A percentile compares a stretch with the other conserved stretches of the same genome.
These are phyloP conservation scores for Callithrix jacchus DNA, from an alignment of 2,113 vertebrate species.

Conservation along the genomic window DNA sequence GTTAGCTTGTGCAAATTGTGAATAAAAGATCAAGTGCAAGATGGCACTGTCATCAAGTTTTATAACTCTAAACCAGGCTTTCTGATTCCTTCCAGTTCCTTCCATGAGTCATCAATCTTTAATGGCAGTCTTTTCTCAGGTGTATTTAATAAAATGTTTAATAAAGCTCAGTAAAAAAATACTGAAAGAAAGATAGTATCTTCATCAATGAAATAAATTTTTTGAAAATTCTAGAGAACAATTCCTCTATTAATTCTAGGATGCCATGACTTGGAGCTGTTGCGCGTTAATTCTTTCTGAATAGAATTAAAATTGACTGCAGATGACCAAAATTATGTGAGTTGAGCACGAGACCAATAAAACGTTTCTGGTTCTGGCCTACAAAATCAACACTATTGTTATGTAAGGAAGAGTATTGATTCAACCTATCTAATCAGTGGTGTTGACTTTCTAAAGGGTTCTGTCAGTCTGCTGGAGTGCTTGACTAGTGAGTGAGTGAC, in stretches of 20 bases:
- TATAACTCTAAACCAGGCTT: not conserved
- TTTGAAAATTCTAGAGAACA: not conserved
- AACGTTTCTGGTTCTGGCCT: slow-evolving; percentile 14
- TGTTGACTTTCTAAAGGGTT: slow-evolving; percentile 22
- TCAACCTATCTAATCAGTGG: not conserved
- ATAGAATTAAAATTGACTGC: slow-evolving; percentile 36
- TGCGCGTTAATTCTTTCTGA: not conserved
- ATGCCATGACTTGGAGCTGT: not conserved
- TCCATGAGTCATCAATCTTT: not conserved
- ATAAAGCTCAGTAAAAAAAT: not conserved
- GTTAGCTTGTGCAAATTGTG: slow-evolving; percentile 3
- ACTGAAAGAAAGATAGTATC: not conserved
- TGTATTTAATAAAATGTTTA: slow-evolving; percentile 19
- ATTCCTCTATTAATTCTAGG: not conserved
- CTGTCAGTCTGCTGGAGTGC: not conserved
- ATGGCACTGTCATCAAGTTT: not conserved
- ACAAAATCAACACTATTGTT: not conserved
- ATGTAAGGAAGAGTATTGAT: slow-evolving; percentile 11
- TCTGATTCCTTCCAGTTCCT: not conserved
- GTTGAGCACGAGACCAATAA: not conserved
- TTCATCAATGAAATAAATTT: slow-evolving; percentile 17
- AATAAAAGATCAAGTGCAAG: not conserved
- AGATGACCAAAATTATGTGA: not conserved
- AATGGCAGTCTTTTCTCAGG: not conserved
- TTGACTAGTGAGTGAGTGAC: not conserved